These are phyloP conservation scores for Plestiodon gilberti DNA, from an alignment of 2,113 vertebrate genomes.

Conservation along the genomic window DNA sequence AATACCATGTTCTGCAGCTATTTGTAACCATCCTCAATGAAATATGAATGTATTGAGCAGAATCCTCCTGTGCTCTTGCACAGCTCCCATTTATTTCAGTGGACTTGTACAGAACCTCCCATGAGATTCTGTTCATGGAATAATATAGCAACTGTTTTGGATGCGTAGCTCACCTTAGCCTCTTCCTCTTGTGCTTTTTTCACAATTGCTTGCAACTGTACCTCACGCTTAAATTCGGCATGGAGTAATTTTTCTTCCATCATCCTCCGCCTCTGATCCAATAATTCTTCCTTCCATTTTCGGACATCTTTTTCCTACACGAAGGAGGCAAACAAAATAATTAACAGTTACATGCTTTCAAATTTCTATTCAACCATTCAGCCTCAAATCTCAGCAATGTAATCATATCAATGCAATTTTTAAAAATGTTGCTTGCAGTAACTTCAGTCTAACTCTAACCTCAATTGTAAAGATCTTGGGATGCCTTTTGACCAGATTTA, in stretches of 20 bases:
- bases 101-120: neutral
- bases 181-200: slow-evolving; percentile 99
- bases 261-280: slow-evolving; percentile 95
- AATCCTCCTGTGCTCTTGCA: neutral
- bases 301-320: slow-evolving; percentile 94
- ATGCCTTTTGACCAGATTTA: neutral
- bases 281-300: slow-evolving; percentile 96
- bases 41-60: neutral
- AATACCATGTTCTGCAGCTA: too few species aligned
- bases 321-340: neutral
- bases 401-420: too few species aligned
- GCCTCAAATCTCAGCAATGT: neutral
- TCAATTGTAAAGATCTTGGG: neutral
- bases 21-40: too few species aligned
- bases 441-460: neutral
- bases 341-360: neutral
- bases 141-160: too few species aligned
- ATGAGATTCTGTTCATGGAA: neutral
- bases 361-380: neutral
- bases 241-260: slow-evolving; percentile 98
- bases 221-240: slow-evolving; percentile 95
- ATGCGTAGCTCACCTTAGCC: slow-evolving; percentile 83
- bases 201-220: slow-evolving; percentile 97
- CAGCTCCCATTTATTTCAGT: neutral
- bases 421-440: neutral